Conservation (phyloP, 2,113 vertebrate species). For the Alligator mississippiensis region DNA sequence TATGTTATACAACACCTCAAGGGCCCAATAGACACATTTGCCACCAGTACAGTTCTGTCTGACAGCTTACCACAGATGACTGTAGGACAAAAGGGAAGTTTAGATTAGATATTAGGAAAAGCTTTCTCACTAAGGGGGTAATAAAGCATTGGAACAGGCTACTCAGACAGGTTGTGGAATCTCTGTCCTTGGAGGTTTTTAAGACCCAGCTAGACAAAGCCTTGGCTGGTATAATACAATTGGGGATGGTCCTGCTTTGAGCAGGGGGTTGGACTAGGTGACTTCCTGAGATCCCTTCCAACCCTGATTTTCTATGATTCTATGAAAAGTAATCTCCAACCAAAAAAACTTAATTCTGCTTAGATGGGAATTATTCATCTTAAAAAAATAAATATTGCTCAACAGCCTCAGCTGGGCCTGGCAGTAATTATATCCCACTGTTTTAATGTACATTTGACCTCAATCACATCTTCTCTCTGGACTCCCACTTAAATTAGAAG, state of each 20-base stretch:
- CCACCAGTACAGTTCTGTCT: neutral
- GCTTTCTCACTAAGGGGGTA: too few relatives aligned
- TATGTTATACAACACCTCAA: neutral
- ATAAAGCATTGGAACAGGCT: too few relatives aligned
- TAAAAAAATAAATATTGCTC: neutral
- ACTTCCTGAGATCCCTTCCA: too few relatives aligned
- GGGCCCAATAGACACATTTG: neutral
- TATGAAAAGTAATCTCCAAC: neutral
- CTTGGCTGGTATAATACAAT: too few relatives aligned
- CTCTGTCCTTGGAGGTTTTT: too few relatives aligned
- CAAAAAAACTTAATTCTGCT: neutral
- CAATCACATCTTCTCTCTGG: neutral
- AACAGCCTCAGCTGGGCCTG: neutral
- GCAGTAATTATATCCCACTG: neutral
- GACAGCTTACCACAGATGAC: neutral
- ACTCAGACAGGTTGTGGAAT: too few relatives aligned
- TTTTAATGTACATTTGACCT: neutral
- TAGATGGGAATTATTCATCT: constrained; percentile 1
- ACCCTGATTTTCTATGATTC: too few relatives aligned
- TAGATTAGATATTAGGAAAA: too few relatives aligned
- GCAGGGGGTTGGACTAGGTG: too few relatives aligned
- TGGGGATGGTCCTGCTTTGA: too few relatives aligned
- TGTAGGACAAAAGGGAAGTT: neutral
- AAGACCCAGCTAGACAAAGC: too few relatives aligned
- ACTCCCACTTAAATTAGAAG: neutral